Evolutionary conservation across 92 coral and sea anemone species (phyloP), one percentile per base, ranked within the genome.

Genomic region (Parazoanthus darwini): DNA sequence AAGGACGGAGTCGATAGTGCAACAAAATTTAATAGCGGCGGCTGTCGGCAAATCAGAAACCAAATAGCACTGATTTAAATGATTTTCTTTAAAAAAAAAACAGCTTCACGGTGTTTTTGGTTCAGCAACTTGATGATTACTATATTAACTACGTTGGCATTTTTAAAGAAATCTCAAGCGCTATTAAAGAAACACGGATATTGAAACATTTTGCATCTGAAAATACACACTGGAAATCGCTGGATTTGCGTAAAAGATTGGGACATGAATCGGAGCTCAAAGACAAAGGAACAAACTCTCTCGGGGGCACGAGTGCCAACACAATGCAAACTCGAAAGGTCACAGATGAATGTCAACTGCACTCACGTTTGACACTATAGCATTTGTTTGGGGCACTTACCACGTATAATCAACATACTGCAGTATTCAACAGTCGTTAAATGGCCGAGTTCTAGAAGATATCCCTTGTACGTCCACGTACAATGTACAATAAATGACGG

Each of bases 331-430:
- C 80, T 76, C 80, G 46, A 79, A 79, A 79, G 82, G 82, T 50
- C 82, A 79, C 82, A 79, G 39, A 79, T 79, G 42, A 50, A 79
- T 79, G 82, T 79, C 82, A 79, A 79, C 65, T 48, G 22, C 82
- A 44, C 67, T 76, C 25, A 48, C 16, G 13, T 29, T 6, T 15
- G 23, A 66, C 72, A 66, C 8, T 13, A 46, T 18, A 79, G 59
- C 67, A 46, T 25, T 79, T 46, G 22, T 22, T 23, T 26, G 65
- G 39, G 1, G 37, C 23, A 48, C 82, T 79, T 79, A 79, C 82
- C 63, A 33, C 18, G 38, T 79, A 16, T 18, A 2, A 25, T 35
- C 67, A 50, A 8, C 42, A 37, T 29, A 37, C 37, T 16, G 13
- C 67, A 51, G 59, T 54, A 10, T 50, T 25, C 67, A n/a, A 2